Conservation (phyloP, 1,140 invertebrate genomes). For the Prorops nasuta region DNA sequence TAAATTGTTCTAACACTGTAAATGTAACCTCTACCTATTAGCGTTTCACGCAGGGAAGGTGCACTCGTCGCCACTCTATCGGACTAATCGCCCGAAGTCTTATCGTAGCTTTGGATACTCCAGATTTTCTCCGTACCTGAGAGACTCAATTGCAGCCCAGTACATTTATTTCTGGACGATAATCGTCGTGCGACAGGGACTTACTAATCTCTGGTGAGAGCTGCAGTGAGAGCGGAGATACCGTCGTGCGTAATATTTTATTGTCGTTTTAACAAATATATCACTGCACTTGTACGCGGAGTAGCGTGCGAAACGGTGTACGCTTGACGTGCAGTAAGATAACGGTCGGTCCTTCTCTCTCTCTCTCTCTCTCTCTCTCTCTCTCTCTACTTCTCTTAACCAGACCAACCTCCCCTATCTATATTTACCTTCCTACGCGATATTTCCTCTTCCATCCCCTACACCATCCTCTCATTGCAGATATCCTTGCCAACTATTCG, state of each 20-base stretch:
- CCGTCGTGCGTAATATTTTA: conserved; percentile 4
- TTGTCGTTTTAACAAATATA: conserved; percentile 3
- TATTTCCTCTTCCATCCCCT: neutral
- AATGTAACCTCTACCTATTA: conserved; percentile 14
- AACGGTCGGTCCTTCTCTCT: neutral
- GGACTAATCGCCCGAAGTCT: conserved; percentile 28
- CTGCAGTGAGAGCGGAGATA: too few species aligned
- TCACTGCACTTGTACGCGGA: too few species aligned
- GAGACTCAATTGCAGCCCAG: too few species aligned
- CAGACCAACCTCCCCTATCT: neutral
- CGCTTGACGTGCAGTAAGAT: neutral
- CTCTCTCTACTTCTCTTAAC: neutral
- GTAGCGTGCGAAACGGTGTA: too few species aligned
- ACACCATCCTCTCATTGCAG: neutral
- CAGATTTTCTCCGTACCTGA: too few species aligned
- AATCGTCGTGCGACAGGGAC: conserved; percentile 4
- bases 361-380: neutral
- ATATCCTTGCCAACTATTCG: neutral
- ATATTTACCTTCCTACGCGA: neutral
- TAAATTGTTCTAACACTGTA: conserved; percentile 16
- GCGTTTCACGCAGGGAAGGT: conserved; percentile 22
- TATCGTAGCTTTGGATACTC: conserved; percentile 20
- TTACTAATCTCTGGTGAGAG: too few species aligned
- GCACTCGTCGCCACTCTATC: conserved; percentile 25
- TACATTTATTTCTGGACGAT: neutral